Conservation (phyloP, 37 sponge, comb jelly and placozoan species). For the Tethya wilhelma region DNA sequence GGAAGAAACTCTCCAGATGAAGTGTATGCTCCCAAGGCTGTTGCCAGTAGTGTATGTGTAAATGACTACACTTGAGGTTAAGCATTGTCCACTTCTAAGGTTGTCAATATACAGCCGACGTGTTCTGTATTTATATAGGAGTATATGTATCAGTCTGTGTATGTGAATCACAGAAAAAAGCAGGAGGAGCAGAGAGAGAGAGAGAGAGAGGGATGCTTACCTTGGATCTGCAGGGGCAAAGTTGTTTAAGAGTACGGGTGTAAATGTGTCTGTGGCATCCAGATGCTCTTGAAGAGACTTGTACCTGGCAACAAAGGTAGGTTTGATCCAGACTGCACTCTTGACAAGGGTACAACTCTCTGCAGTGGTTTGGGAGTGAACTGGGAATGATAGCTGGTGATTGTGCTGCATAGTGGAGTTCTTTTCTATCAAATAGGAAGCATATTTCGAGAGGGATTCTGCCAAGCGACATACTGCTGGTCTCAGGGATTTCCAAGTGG, state of each 20-base stretch:
- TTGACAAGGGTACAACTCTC: background rate
- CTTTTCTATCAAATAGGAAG: background rate
- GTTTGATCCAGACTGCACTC: constrained; percentile 4
- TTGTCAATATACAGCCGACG: background rate
- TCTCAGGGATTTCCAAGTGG: background rate
- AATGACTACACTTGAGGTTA: constrained; percentile 8
- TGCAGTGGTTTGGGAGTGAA: background rate
- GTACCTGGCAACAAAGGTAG: background rate
- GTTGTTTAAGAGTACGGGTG: background rate
- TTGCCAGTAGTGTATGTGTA: constrained; percentile 44
- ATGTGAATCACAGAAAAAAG: too few species aligned
- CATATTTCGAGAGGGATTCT: background rate
- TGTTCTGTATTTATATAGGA: too few species aligned
- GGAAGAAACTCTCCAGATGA: constrained; percentile 42
- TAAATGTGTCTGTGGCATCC: background rate
- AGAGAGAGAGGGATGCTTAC: background rate
- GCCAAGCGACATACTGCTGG: background rate
- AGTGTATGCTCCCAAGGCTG: constrained; percentile 35
- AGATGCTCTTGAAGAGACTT: background rate
- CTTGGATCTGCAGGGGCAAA: constrained; percentile 5
- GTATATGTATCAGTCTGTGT: too few species aligned
- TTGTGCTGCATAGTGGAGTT: background rate
- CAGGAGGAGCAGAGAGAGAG: too few species aligned
- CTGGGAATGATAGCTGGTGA: background rate
- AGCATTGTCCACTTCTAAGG: background rate